Evolutionary conservation across 2,797 vertebrate genomes (phyloP).

Genomic region (Sciurus vulgaris): DNA sequence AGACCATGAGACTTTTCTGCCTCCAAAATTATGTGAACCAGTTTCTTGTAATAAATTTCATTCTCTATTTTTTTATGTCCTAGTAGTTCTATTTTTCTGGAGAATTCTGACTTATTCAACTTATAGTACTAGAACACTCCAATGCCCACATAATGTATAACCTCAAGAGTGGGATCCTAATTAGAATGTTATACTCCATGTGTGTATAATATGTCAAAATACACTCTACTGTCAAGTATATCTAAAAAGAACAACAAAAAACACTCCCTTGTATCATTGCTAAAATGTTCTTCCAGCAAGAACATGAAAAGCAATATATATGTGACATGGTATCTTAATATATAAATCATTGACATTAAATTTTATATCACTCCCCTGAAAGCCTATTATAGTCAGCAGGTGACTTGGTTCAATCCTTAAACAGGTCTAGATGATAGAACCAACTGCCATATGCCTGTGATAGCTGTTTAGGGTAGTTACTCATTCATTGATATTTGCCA

Average conservation of each 20-base stretch:
- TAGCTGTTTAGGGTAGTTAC: slow-evolving; percentile 75
- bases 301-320: slow-evolving; percentile 20
- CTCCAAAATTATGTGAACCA: not conserved
- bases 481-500: slow-evolving; percentile 81
- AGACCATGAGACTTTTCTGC: not conserved
- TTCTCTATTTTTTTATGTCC: not conserved
- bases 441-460: slow-evolving; percentile 70
- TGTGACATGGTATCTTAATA: slow-evolving; percentile 29
- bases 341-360: slow-evolving; percentile 74
- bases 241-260: not conserved
- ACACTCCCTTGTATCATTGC: not conserved
- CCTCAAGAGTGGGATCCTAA: too few species aligned
- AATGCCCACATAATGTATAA: not conserved
- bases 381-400: slow-evolving; percentile 73
- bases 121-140: not conserved
- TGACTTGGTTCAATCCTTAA: slow-evolving; percentile 68
- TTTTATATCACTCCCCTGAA: slow-evolving; percentile 68
- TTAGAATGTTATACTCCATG: too few species aligned
- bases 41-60: not conserved
- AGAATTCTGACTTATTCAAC: not conserved
- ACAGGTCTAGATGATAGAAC: slow-evolving; percentile 70
- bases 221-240: too few species aligned
- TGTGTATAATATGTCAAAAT: too few species aligned
- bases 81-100: not conserved
- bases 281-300: slow-evolving; percentile 52